phyloP scores from a whole-genome alignment of 2,888 invertebrate genomes.

The Prenolepis imparis region DNA sequence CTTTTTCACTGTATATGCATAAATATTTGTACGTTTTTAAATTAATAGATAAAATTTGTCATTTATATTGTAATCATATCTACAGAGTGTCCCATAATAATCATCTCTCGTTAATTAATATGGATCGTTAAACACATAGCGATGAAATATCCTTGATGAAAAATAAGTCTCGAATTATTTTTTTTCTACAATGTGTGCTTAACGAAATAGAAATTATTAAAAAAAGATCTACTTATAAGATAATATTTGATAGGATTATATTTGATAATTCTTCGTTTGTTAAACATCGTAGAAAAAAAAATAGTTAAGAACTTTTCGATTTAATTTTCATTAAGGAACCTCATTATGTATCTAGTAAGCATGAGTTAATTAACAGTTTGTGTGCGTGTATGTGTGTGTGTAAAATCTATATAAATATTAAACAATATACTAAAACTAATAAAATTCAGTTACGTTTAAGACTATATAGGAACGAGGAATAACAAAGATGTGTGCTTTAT shows the following conservation, averaged over 20 bases:
- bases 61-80: too few relatives aligned
- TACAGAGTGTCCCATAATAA: too few relatives aligned
- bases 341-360: not conserved
- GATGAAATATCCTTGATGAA: too few relatives aligned
- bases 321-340: not conserved
- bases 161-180: too few relatives aligned
- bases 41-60: too few relatives aligned
- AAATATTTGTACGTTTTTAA: too few relatives aligned
- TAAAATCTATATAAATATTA: not conserved
- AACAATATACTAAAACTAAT: not conserved
- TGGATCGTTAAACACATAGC: too few relatives aligned
- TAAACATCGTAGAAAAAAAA: not conserved
- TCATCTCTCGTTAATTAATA: too few relatives aligned
- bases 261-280: not conserved
- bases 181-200: too few relatives aligned
- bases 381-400: not conserved
- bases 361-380: not conserved
- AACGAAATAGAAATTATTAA: too few relatives aligned
- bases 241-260: not conserved
- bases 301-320: not conserved
- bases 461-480: not conserved
- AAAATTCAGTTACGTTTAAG: not conserved
- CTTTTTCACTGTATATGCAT: too few relatives aligned
- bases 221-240: too few relatives aligned
- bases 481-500: not conserved